Conservation (phyloP, 2,113 vertebrate species). For the Aptenodytes forsteri region DNA sequence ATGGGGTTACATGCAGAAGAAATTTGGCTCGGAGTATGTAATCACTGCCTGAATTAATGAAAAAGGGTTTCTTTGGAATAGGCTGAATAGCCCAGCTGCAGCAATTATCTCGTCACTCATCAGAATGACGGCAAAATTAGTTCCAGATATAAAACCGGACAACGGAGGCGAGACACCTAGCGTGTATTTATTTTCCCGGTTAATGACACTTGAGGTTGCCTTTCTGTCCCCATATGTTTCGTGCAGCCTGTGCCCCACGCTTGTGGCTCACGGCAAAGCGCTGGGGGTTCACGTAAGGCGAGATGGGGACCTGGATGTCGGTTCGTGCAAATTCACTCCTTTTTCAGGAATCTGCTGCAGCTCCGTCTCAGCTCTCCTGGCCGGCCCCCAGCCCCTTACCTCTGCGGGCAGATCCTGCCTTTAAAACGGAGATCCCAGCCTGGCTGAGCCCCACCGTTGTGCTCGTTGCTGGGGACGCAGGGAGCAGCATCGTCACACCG, state of each 20-base stretch:
- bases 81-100: slow-evolving; percentile 54
- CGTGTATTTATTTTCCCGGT: not conserved
- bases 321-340: not conserved
- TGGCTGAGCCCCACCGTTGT: rapidly evolving
- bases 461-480: not conserved
- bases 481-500: not conserved
- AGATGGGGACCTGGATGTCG: rapidly evolving
- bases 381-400: not conserved
- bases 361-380: not conserved
- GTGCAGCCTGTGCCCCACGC: not conserved
- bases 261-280: not conserved
- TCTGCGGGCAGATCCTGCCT: not conserved
- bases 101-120: slow-evolving; percentile 58
- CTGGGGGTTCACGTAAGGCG: rapidly evolving
- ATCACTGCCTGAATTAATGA: slow-evolving; percentile 49
- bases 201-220: not conserved
- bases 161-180: not conserved
- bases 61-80: not conserved
- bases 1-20: not conserved
- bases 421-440: not conserved
- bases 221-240: not conserved
- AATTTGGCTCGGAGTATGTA: not conserved
- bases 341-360: not conserved
- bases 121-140: slow-evolving; percentile 39
- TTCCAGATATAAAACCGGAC: slow-evolving; percentile 36